Base-by-base conservation (phyloP, 2,797 vertebrate genomes). In the Ctenopoma kingsleyae region DNA sequence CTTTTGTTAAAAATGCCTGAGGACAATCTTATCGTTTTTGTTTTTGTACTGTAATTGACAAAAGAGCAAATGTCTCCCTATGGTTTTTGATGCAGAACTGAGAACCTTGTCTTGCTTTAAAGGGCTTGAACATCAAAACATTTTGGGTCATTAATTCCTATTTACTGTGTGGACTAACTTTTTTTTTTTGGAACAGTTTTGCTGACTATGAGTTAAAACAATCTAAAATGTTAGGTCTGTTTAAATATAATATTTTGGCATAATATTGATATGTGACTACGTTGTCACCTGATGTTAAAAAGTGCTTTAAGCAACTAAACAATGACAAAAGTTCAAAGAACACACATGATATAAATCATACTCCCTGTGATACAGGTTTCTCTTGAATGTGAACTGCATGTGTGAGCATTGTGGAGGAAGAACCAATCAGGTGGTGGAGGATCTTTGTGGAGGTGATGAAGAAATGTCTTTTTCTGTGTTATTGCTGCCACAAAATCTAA, bases 331-430 rank as follows among this genome's bases (percentile, higher is more conserved):
- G 7, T 30, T 30, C 27, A 30, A 48, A 47, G 19, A 11, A 27
- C 16, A 15, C 27, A 36, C 15, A 43, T 30, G 12, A 17, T n/a
- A 3, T 2, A n/a, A n/a, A n/a, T 1, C 16, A n/a, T 1, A 25
- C 3, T 6, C 36, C 64, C 51, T 38, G 5, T 5, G 49, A 23
- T 0, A 10, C 36, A 68, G 11, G 19, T 54, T 76, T 63, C 36
- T 57, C 62, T 49, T 66, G n/a, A 52, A 70, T 23, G 35, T 76
- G 68, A 70, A 71, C 58, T 51, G 56, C 77, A 20, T 23, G 49
- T 38, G 30, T 10, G 20, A 48, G 36, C 35, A 0, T 36, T 62
- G 49, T 81, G 72, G 32, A 32, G 40, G 52, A 32, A 23, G 46
- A 68, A 69, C 65, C 74, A 73, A 83, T 43, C 3, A 54, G 0